These are phyloP conservation scores for Isaurus tuberculatus DNA, from an alignment of 92 coral and sea anemone species.

Conservation along the genomic window DNA sequence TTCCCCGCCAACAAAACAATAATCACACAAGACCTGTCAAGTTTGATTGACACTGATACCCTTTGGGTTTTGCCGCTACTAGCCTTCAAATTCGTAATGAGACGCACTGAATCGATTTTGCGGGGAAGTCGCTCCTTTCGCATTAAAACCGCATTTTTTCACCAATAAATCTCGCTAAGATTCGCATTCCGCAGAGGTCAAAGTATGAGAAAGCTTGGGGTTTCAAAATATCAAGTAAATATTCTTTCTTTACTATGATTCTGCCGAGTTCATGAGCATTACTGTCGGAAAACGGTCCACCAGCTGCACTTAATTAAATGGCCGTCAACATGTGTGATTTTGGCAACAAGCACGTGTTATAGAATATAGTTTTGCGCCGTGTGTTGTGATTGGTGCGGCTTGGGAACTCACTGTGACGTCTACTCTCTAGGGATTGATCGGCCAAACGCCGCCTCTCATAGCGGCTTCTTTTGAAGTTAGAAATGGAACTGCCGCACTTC, in stretches of 20 bases:
- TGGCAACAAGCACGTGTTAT: constrained; percentile 98
- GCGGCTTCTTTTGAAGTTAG: constrained; percentile 96
- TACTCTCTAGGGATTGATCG: constrained; percentile 99
- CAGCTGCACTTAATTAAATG: constrained; percentile 99
- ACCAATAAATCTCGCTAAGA: constrained; percentile 60
- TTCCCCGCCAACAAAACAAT: constrained; percentile 91
- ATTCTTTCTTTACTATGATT: constrained; percentile 56
- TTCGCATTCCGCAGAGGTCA: constrained; percentile 2
- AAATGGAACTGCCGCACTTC: constrained; percentile 89
- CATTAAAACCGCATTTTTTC: constrained; percentile 70
- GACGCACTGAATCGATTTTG: constrained; percentile 81
- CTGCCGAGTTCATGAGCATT: constrained; percentile 66
- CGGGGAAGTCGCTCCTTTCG: constrained; percentile 79
- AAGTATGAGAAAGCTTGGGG: constrained; percentile 29
- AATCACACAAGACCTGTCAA: constrained; percentile 88
- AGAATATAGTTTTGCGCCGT: constrained; percentile 72
- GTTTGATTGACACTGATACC: constrained; percentile 87
- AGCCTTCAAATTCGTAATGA: constrained; percentile 91
- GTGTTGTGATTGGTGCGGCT: constrained; percentile 98
- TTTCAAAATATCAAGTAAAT: constrained; percentile 46
- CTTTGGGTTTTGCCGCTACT: constrained; percentile 83
- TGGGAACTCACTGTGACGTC: constrained; percentile 92
- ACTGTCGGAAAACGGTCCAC: constrained; percentile 70
- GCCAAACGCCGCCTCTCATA: constrained; percentile 93
- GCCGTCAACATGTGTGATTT: constrained; percentile 98